Evolutionary conservation across 2,888 invertebrate species (phyloP), one percentile per base, ranked within the genome.

Genomic region (Athalia rosae): DNA sequence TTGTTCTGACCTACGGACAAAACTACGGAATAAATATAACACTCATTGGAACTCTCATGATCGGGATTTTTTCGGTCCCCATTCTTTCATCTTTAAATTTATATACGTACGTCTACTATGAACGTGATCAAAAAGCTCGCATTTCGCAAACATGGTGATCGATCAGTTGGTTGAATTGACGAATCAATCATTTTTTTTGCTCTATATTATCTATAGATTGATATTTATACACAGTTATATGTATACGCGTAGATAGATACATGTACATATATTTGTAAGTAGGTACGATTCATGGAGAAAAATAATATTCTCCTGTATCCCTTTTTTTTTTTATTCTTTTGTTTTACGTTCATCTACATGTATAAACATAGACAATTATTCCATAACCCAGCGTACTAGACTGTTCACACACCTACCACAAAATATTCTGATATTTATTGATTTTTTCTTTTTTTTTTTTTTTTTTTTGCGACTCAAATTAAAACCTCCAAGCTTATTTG

Each of bases 301-400:
- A 13, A 13, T 11, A 15, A 48, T 48, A 66, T 56, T 69, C 41
- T 43, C 67, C 48, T 8, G 15, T 67, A 15, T 28, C 9, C 50
- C 7, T 11, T 53, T n/a, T 28, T 50, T 15, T 47, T 47, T 28
- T 41, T 9, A 11, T 67, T 67, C 8, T 3, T 50, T 67, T n/a
- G n/a, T n/a, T 41, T n/a, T 47, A 9, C 15, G 28, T 67, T 45
- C 41, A 13, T 43, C 45, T 58, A 58, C 56, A 8, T 61, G 15
- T 45, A 45, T 45, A 58, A 43, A 58, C 45, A 61, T 48, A 74
- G 41, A 74, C 61, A 74, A 62, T 48, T 7, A 67, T 50, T 77
- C 41, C 3, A 79, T 79, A 80, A 89, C 83, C 89, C 89, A 89
- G 88, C 89, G 89, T 89, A 89, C 89, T 89, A 89, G 89, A 89